phyloP scores from a whole-genome alignment of 2,797 vertebrate species.

The Mormyrops attenuatus region DNA sequence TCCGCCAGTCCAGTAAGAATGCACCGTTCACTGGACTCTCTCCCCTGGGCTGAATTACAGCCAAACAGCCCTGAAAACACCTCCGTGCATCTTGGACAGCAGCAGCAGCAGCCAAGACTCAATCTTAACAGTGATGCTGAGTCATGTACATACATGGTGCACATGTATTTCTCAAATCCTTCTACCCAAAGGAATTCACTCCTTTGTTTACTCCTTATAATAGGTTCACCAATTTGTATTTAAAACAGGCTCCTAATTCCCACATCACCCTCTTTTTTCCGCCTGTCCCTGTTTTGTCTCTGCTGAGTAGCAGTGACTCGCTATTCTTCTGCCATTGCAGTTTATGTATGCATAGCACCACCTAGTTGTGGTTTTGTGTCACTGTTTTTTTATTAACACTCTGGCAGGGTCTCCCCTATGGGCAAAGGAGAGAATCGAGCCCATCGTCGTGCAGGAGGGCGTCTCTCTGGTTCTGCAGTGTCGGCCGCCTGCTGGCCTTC shows the following conservation, averaged over 20 bases:
- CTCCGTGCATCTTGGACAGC: neutral
- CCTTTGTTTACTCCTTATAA: neutral
- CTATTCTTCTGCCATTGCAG: neutral
- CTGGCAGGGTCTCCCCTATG: conserved; percentile 88
- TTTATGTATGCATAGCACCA: neutral
- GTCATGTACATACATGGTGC: neutral
- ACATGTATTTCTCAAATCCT: neutral
- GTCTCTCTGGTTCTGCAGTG: conserved; percentile 81
- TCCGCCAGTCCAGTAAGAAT: conserved; percentile 88
- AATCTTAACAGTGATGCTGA: neutral
- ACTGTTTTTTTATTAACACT: conserved; percentile 23
- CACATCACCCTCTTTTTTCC: neutral
- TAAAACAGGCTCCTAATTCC: neutral
- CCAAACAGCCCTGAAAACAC: neutral
- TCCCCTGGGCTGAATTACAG: no score
- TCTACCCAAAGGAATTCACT: neutral
- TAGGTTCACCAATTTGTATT: neutral
- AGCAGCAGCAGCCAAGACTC: neutral
- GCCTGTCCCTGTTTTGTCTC: neutral
- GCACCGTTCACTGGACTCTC: neutral
- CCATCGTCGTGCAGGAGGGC: conserved; percentile 72
- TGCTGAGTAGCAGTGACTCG: neutral
- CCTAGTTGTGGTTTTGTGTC: neutral
- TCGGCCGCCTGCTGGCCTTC: conserved; percentile 83
- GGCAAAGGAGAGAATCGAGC: conserved; percentile 90